Conservation (phyloP, 2,113 vertebrate species). For the Microtus pennsylvanicus region DNA sequence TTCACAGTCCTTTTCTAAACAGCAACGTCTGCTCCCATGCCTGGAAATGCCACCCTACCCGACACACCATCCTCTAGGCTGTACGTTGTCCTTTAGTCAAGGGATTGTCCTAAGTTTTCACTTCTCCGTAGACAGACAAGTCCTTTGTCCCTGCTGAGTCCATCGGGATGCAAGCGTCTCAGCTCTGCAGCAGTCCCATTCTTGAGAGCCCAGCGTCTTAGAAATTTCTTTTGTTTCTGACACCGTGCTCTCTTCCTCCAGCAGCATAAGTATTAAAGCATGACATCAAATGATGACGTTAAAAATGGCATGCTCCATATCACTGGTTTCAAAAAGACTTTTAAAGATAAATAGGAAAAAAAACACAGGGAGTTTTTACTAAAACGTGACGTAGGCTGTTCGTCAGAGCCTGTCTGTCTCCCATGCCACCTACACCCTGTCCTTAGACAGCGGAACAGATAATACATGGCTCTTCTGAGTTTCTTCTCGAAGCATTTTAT, state of each 20-base stretch:
- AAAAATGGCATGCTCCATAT: background rate
- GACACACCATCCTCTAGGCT: background rate
- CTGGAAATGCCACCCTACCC: background rate
- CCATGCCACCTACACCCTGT: background rate
- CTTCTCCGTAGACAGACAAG: background rate
- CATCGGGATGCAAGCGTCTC: background rate
- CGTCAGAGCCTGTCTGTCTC: background rate
- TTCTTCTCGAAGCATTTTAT: constrained; percentile 3
- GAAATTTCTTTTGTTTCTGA: background rate
- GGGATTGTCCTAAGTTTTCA: background rate
- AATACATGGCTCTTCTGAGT: background rate
- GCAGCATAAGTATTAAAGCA: background rate
- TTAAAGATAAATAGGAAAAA: background rate
- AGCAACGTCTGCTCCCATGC: background rate
- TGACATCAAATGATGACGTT: background rate
- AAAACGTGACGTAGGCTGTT: too few species aligned
- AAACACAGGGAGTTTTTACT: background rate
- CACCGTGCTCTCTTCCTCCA: background rate
- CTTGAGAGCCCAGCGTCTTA: background rate
- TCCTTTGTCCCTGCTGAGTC: background rate
- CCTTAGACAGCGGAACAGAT: background rate
- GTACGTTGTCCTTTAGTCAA: background rate
- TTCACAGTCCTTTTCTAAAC: background rate
- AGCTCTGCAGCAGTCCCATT: background rate
- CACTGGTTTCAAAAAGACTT: constrained; percentile 23